A percentile compares a stretch with the other conserved stretches of the same genome.
Conservation (phyloP, 2,888 invertebrate species). For the Melangyna quadrimaculata region DNA sequence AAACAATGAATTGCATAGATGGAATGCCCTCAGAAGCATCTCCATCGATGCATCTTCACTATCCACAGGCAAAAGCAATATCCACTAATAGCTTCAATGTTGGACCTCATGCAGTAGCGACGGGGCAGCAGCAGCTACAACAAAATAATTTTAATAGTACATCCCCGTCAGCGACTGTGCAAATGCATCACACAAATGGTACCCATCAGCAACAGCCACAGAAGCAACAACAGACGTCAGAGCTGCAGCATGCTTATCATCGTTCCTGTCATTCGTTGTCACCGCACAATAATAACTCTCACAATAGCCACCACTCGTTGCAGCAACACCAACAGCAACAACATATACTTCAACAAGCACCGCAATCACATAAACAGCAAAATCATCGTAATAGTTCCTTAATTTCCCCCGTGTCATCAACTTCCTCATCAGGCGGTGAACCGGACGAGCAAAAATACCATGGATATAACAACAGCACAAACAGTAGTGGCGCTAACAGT, state of each 20-base stretch:
- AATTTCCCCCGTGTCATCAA: conserved; percentile 51
- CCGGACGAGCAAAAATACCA: conserved; percentile 43
- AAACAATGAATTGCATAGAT: conserved; percentile 79
- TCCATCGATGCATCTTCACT: conserved; percentile 49
- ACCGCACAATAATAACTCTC: conserved; percentile 64
- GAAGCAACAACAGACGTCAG: conserved; percentile 32
- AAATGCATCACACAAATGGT: conserved; percentile 49
- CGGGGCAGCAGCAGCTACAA: conserved; percentile 47
- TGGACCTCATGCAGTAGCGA: conserved; percentile 21
- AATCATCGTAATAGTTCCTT: conserved; percentile 62
- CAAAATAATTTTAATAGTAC: neutral
- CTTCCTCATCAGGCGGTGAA: conserved; percentile 55
- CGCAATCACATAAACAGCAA: conserved; percentile 42
- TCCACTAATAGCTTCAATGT: conserved; percentile 76
- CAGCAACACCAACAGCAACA: conserved; percentile 45
- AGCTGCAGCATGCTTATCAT: conserved; percentile 58
- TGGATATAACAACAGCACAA: conserved; percentile 49
- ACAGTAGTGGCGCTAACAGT: conserved; percentile 38
- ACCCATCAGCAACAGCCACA: conserved; percentile 52
- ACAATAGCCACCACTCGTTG: conserved; percentile 46
- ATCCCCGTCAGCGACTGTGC: conserved; percentile 24
- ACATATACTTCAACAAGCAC: conserved; percentile 35
- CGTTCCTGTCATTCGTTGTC: conserved; percentile 73
- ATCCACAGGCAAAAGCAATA: conserved; percentile 31
- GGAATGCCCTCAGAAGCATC: conserved; percentile 52